Conservation (phyloP, 2,888 invertebrate genomes). For the Drosophila nr. perissopoda region DNA sequence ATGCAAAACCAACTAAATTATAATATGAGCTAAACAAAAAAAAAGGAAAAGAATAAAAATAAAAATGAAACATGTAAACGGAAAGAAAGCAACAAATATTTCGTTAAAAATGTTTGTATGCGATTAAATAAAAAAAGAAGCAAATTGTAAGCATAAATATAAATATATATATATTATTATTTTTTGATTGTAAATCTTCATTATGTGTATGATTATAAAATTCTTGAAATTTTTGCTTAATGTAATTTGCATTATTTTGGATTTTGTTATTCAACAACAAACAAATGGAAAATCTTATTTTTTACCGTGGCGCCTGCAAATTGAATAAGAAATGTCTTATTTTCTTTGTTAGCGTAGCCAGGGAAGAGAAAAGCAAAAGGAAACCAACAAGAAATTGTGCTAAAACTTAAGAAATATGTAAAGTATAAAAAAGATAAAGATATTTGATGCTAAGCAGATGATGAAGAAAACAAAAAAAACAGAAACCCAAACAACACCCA, state of each 20-base stretch:
- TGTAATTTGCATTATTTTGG: constrained; percentile 27
- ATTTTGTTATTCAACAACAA: constrained; percentile 39
- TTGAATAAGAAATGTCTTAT: constrained; percentile 64
- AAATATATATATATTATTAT: constrained; percentile 36
- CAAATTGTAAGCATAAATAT: constrained; percentile 15
- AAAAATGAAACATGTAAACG: constrained; percentile 36
- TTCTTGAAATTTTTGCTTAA: constrained; percentile 22
- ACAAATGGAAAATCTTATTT: constrained; percentile 45
- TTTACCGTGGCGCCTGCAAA: constrained; percentile 51
- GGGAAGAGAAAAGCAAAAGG: constrained; percentile 20
- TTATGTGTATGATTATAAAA: constrained; percentile 37
- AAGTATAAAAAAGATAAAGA: constrained; percentile 22
- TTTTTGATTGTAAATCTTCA: constrained; percentile 37
- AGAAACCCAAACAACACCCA: constrained; percentile 40
- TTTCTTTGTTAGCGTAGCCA: constrained; percentile 46
- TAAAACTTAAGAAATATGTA: constrained; percentile 50
- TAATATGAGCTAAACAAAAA: constrained; percentile 58
- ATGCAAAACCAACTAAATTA: constrained; percentile 62
- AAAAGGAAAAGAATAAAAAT: constrained; percentile 41
- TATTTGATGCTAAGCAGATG: constrained; percentile 20
- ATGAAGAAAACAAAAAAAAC: constrained; percentile 10
- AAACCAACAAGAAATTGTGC: constrained; percentile 47
- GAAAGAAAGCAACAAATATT: constrained; percentile 47
- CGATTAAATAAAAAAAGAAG: constrained; percentile 10
- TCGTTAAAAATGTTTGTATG: constrained; percentile 38